These are phyloP conservation scores for Chesias legatella DNA, from an alignment of 2,888 invertebrate genomes.

Conservation along the genomic window DNA sequence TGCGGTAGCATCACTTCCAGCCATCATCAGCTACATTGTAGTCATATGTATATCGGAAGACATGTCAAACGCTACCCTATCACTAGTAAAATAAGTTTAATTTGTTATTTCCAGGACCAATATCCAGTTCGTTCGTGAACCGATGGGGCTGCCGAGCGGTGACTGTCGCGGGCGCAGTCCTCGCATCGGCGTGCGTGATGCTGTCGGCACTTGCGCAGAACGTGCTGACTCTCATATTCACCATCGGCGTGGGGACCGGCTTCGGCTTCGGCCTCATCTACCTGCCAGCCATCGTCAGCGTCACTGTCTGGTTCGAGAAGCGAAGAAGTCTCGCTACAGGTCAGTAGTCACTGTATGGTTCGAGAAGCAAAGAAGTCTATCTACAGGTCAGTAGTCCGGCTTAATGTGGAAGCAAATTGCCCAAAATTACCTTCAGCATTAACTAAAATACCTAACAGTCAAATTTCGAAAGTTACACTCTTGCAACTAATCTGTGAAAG, in stretches of 20 bases:
- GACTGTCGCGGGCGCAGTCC: conserved; percentile 92
- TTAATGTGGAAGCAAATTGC: no score
- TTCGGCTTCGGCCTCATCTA: conserved; percentile 98
- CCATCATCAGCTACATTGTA: no score
- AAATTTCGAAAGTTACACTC: no score
- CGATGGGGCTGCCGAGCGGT: conserved; percentile 95
- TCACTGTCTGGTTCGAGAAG: conserved; percentile 98
- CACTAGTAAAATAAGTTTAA: neutral
- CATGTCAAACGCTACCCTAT: neutral
- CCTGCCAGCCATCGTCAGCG: conserved; percentile 98
- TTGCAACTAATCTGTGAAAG: no score
- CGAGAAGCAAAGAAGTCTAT: no score
- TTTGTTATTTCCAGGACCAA: conserved; percentile 86
- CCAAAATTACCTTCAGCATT: no score
- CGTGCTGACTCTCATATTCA: conserved; percentile 91
- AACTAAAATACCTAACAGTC: no score
- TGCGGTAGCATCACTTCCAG: no score
- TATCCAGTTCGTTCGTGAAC: conserved; percentile 97
- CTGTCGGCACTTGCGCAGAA: conserved; percentile 91
- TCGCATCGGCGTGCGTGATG: conserved; percentile 88
- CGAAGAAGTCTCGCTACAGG: conserved; percentile 96
- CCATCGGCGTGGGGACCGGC: conserved; percentile 97
- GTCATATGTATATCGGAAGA: no score
- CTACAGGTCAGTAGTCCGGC: no score
- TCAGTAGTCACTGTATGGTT: conserved; percentile 32